Conservation (phyloP, 2,797 vertebrate species). For the Pseudochaenichthys georgianus region DNA sequence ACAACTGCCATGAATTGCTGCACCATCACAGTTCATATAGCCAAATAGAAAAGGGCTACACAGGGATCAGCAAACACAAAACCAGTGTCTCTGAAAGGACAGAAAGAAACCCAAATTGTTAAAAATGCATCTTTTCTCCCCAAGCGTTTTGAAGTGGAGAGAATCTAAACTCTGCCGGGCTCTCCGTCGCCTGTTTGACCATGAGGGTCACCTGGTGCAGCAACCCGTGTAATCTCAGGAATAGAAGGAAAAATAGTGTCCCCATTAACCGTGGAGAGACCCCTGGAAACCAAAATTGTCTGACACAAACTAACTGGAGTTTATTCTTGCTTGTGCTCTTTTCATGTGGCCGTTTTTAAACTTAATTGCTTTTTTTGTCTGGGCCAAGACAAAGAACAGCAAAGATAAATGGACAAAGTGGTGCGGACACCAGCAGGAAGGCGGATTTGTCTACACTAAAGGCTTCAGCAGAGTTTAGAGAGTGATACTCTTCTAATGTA, state of each 20-base stretch:
- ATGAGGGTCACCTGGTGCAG: conserved; percentile 88
- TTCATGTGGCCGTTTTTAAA: conserved; percentile 76
- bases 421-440: conserved; percentile 42
- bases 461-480: conserved; percentile 53
- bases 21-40: conserved; percentile 47
- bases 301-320: conserved; percentile 76
- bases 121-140: conserved; percentile 67
- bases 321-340: conserved; percentile 76
- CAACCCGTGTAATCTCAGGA: conserved; percentile 91
- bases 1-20: conserved; percentile 25
- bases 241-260: conserved; percentile 78
- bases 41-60: conserved; percentile 43
- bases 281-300: conserved; percentile 77
- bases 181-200: conserved; percentile 84
- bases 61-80: conserved; percentile 61
- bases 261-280: conserved; percentile 74
- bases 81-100: conserved; percentile 40
- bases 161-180: conserved; percentile 85
- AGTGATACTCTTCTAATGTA: conserved; percentile 55
- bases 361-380: conserved; percentile 76
- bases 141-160: conserved; percentile 75
- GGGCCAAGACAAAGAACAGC: conserved; percentile 57
- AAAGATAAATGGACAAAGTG: conserved; percentile 69
- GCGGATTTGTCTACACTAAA: conserved; percentile 39
- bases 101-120: conserved; percentile 53